phyloP scores from a whole-genome alignment of 2,113 vertebrate species.

The Malurus alboscapulatus region DNA sequence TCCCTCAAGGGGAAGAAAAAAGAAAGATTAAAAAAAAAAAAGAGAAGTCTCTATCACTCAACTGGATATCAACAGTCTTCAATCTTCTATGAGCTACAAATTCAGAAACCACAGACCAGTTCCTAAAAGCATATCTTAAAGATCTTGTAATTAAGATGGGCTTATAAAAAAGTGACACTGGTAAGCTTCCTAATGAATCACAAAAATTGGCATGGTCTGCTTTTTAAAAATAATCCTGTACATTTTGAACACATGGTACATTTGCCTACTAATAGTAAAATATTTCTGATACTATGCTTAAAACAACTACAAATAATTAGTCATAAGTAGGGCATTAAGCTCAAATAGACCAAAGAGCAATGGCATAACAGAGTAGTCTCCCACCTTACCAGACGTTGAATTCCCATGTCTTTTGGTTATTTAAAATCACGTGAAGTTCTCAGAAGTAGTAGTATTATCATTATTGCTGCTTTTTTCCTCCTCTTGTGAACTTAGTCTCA shows the following conservation, averaged over 20 bases:
- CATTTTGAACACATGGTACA: conserved; percentile 38
- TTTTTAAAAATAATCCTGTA: conserved; percentile 43
- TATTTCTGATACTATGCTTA: conserved; percentile 30
- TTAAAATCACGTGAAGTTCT: background rate
- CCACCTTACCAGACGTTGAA: background rate
- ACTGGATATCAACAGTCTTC: background rate
- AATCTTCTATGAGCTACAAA: background rate
- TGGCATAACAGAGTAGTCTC: background rate
- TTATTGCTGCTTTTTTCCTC: background rate
- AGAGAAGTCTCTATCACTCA: background rate
- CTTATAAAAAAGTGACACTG: conserved; percentile 16
- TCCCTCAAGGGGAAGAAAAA: background rate
- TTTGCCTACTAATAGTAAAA: conserved; percentile 35
- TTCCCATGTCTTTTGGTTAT: background rate
- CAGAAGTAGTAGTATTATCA: background rate
- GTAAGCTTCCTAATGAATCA: conserved; percentile 59
- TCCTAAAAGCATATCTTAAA: conserved; percentile 11
- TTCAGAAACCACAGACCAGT: background rate
- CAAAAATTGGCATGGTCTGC: conserved; percentile 25
- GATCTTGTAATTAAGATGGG: conserved; percentile 15
- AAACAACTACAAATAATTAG: conserved; percentile 51
- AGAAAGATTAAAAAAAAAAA: background rate
- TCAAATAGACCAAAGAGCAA: background rate
- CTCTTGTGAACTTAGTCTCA: background rate
- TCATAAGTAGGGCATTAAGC: background rate